Base-by-base conservation (phyloP, 2,797 vertebrate species). In the Pelobates cultripes region DNA sequence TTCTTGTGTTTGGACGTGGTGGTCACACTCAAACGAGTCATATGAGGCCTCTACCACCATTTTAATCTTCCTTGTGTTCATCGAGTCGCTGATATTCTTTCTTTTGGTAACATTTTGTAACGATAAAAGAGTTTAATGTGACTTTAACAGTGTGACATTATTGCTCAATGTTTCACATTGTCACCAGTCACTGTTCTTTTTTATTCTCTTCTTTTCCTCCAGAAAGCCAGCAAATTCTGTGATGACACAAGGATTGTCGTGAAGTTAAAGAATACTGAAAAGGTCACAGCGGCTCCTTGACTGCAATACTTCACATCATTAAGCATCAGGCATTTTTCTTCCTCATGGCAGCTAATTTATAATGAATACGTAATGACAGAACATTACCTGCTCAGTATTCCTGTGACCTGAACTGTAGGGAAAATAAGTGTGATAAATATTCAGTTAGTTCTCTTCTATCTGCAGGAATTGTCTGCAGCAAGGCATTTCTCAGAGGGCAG, bases 231-330 rank as follows among this genome's bases (percentile, higher is more conserved):
- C 17, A 69, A 75, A 61, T 43, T 79, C 72, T 76, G 51, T 60
- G 60, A 84, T 84, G 82, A 80, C 77, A 84, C 68, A 72, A 75
- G 73, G 73, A 80, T 73, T 84, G 82, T 80, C 60, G 28, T 71
- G 64, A 75, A 84, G 73, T 72, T 72, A 84, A 76, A 70, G 73
- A 80, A 84, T 72, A 76, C 60, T 76, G 73, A 72, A 84, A 84
- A 84, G 82, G 82, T 84, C 82, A 84, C 73, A 15, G 68, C 61
- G 51, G 82, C 77, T 67, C 77, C 64, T 75, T 76, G 77, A 76
- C 73, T 84, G 82, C 77, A 84, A 84, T 75, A 84, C 77, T 84
- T 84, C 77, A 80, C 77, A 84, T 84, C 77, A 84, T 84, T 84
- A 84, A 60, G 82, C 68, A 79, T 71, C 70, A 78, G 70, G 75